Base-by-base conservation (phyloP, 2,113 vertebrate species). In the Octodon degus region DNA sequence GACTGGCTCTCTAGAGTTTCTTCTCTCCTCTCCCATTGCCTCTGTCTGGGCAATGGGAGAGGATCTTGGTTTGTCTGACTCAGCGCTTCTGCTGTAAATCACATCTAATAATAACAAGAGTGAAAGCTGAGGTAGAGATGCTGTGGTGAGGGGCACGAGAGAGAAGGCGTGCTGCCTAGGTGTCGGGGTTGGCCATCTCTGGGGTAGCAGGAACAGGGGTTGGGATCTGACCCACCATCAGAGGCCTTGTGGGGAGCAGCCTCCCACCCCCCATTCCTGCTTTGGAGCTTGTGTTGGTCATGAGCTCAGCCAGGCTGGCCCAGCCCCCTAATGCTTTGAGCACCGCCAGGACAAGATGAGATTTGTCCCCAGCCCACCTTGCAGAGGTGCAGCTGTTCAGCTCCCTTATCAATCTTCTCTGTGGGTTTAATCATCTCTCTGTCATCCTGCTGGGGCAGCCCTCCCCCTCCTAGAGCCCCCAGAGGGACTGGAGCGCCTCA, bases 401-500 rank as follows among this genome's bases (percentile, higher is more conserved):
- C 96, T 90, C 97, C 96, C 95, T 97, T 97, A 97, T 97, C 97
- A 98, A 98, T 98, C 97, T 97, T 97, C 97, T 97, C 97, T 95
- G 95, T 97, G 97, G 95, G 94, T 97, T 98, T 98, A 97, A 98
- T 98, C 97, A 97, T 97, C 91, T 97, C 96, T 97, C 97, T 97
- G 97, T 97, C 97, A 97, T 98, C 96, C 96, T 96, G 85, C 96
- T 93, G 97, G 95, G 97, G 95, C 90, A 96, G 96, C 97, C 95
- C 97, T 97, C 97, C 96, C 96, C 81, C 96, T 87, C 12, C 89
- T 67, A 58, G 92, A 96, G 96, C 86, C 95, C 84, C 95, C 68
- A 94, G 95, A 96, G 91, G 95, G 87, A 43, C 30, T 72, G 91
- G 62, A 93, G 68, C 65, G 7, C 11, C 84, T 87, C 93, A 86